A percentile compares a stretch with the other conserved stretches of the same genome.
Evolutionary conservation across 2,888 invertebrate genomes (phyloP).

Genomic region (Omphaloscelis lunosa): DNA sequence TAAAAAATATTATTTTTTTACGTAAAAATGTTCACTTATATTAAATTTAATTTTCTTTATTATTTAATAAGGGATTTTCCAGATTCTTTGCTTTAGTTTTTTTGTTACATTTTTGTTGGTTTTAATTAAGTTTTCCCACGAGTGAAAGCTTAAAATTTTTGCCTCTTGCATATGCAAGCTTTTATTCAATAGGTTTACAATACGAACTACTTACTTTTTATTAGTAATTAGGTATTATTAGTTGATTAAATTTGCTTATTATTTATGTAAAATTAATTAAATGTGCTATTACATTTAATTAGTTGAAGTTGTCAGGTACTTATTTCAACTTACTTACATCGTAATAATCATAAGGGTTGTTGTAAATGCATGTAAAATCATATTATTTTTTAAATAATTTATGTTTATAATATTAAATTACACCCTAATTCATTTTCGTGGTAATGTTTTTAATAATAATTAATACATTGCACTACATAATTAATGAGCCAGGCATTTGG

Average conservation of each 20-base stretch:
- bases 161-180: constrained; percentile 8
- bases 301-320: not conserved
- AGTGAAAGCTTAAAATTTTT: constrained; percentile 7
- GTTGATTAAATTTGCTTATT: not conserved
- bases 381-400: not conserved
- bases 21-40: constrained; percentile 22
- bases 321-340: no score
- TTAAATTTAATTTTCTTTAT: not conserved
- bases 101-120: constrained; percentile 18
- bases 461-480: not conserved
- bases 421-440: not conserved
- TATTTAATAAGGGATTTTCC: not conserved
- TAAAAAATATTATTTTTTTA: constrained; percentile 18
- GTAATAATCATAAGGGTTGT: not conserved
- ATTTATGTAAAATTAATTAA: not conserved
- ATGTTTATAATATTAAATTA: not conserved
- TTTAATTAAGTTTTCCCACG: constrained; percentile 34
- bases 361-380: not conserved
- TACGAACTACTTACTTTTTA: not conserved
- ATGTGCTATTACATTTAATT: not conserved
- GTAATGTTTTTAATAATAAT: constrained; percentile 2
- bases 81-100: constrained; percentile 8
- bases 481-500: not conserved
- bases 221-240: not conserved
- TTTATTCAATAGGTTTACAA: constrained; percentile 18